These are phyloP conservation scores for Leptinotarsa peninsularis DNA, from an alignment of 2,888 invertebrate genomes.

Conservation along the genomic window DNA sequence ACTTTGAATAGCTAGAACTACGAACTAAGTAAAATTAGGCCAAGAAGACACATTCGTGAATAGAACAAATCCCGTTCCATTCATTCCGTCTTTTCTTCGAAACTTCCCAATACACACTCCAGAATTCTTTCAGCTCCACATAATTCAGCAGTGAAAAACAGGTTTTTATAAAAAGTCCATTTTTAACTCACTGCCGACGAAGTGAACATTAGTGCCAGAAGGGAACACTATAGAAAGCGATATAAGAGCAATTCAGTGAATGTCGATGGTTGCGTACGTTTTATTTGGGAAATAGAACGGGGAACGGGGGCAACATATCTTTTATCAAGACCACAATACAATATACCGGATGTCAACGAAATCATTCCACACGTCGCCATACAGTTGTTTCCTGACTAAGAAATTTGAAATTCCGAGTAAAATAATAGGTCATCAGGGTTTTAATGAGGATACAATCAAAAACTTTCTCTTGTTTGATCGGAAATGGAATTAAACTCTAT, in stretches of 20 bases:
- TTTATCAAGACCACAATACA: too few species aligned
- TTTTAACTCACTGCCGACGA: slow-evolving; percentile 30
- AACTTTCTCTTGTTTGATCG: too few species aligned
- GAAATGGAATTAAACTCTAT: too few species aligned
- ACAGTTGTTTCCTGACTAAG: too few species aligned
- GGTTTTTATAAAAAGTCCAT: slow-evolving; percentile 40
- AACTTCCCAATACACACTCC: slow-evolving; percentile 31
- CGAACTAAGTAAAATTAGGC: too few species aligned
- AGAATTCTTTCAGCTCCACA: slow-evolving; percentile 29
- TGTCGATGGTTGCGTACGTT: slow-evolving; percentile 36
- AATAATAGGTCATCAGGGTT: too few species aligned
- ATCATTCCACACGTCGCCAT: too few species aligned
- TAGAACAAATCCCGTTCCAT: slow-evolving; percentile 29
- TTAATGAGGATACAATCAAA: too few species aligned
- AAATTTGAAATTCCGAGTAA: too few species aligned
- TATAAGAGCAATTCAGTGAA: slow-evolving; percentile 34
- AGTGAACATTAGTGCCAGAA: slow-evolving; percentile 41
- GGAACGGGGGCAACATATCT: slow-evolving; percentile 13
- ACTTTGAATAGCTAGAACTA: too few species aligned
- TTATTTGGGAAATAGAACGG: slow-evolving; percentile 35
- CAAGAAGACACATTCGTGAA: neutral
- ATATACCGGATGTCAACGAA: too few species aligned
- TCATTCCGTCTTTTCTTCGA: slow-evolving; percentile 26
- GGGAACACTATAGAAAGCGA: slow-evolving; percentile 35
- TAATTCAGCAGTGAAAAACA: slow-evolving; percentile 37